Evolutionary conservation across 2,888 invertebrate genomes (phyloP).

Genomic region (Rhorus exstirpatorius): DNA sequence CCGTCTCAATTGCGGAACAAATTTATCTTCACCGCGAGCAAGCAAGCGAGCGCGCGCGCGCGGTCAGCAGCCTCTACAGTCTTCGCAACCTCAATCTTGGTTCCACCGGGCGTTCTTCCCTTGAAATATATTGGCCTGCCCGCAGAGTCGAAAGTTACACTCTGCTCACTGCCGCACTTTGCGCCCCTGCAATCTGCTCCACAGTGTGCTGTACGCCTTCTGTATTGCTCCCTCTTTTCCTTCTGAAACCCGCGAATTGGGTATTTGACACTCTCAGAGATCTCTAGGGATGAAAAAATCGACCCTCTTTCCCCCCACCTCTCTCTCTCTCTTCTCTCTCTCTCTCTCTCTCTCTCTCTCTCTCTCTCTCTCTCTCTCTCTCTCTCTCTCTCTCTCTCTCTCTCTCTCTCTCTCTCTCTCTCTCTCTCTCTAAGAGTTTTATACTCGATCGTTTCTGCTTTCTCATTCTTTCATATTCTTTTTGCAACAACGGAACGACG

Average conservation of each 20-base stretch:
- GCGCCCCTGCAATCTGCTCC: conserved; percentile 24
- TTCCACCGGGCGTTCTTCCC: conserved; percentile 73
- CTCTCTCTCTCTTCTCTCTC: background rate
- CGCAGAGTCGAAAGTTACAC: conserved; percentile 83
- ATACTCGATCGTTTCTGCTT: conserved; percentile 9
- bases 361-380: conserved; percentile 9
- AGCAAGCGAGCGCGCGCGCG: conserved; percentile 51
- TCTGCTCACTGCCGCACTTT: conserved; percentile 45
- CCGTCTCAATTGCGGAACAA: conserved; percentile 85
- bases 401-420: conserved; percentile 8
- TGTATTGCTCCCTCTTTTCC: conserved; percentile 4
- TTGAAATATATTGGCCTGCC: conserved; percentile 84
- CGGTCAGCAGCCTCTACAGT: conserved; percentile 82
- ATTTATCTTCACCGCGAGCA: conserved; percentile 83
- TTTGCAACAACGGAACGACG: conserved; percentile 48
- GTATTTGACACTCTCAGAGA: conserved; percentile 32
- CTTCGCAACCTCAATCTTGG: conserved; percentile 84
- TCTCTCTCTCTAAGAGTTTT: conserved; percentile 4
- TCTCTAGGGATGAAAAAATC: conserved; percentile 18
- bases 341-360: conserved; percentile 8
- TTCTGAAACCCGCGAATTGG: conserved; percentile 34
- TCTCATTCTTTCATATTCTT: conserved; percentile 36
- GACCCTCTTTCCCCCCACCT: background rate
- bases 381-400: background rate
- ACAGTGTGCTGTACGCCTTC: conserved; percentile 1